Base-by-base conservation (phyloP, 2,113 vertebrate species). In the Passer domesticus region DNA sequence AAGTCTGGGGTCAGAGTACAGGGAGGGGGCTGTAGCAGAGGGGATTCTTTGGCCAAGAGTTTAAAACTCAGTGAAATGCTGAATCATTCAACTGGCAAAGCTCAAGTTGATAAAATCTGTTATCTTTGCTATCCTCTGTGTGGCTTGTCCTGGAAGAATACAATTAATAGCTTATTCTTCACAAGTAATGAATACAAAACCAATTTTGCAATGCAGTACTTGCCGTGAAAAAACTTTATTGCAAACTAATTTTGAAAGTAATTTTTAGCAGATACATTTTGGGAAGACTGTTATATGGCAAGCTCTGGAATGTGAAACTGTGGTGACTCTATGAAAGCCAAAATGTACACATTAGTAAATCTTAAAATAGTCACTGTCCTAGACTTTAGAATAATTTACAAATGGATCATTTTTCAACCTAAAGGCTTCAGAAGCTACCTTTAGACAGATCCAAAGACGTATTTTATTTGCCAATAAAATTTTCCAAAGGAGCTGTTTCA, bases 321-420 rank as follows among this genome's bases (percentile, higher is more conserved):
- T 31, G 41, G 44, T 46, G 68, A 78, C 52, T 60, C 49, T 58
- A 10, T 58, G 58, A 89, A 93, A 87, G 83, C 85, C 94, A 94
- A 86, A 44, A 89, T 81, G 75, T 81, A 52, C 22, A 60, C 85
- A 72, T 94, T 30, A 86, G 28, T 68, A 90, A 93, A 81, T n/a
- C 90, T 83, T 95, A 90, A 96, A 97, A 95, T 90, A 93, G 80
- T 25, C 79, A 18, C 28, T 43, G 69, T 72, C 60, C 46, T 75
- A 62, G 66, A 93, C 85, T 87, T 93, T 59, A 78, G 66, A 90
- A 90, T 88, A 93, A 96, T 94, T 68, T 95, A 90, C 90, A 95
- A 94, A 94, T 78, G 56, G 83, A 64, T 83, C 60, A 92, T 95
- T 96, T 96, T 94, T 94, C 94, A 94, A 37, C 23, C 23, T 41